A percentile compares a stretch with the other conserved stretches of the same genome.
These are phyloP conservation scores for Thymelicus lineola DNA, from an alignment of 2,888 invertebrate species.

Conservation along the genomic window DNA sequence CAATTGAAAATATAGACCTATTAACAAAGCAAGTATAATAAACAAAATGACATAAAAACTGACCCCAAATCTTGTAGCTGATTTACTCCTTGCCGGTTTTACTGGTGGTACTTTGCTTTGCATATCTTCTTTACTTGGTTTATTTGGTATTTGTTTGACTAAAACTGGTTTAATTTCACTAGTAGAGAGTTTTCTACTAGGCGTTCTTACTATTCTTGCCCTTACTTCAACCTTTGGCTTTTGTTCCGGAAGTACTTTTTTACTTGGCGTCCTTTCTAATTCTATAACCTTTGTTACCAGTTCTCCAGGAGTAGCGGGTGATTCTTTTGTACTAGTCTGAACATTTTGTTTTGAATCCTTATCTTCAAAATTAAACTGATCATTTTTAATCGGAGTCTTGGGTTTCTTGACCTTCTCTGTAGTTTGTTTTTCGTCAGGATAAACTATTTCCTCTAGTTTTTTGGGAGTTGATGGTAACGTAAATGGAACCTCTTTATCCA, in stretches of 20 bases:
- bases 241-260: slow-evolving; percentile 66
- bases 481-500: slow-evolving; percentile 64
- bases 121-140: slow-evolving; percentile 62
- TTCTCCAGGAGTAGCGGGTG: slow-evolving; percentile 61
- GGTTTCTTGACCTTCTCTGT: slow-evolving; percentile 53
- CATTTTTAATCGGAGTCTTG: slow-evolving; percentile 62
- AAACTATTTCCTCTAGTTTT: slow-evolving; percentile 68
- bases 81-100: slow-evolving; percentile 81
- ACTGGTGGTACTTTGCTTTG: slow-evolving; percentile 71
- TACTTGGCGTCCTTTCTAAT: slow-evolving; percentile 77
- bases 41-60: slow-evolving; percentile 75
- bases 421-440: slow-evolving; percentile 63
- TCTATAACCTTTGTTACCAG: slow-evolving; percentile 78
- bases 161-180: slow-evolving; percentile 63
- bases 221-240: slow-evolving; percentile 74
- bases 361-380: slow-evolving; percentile 67
- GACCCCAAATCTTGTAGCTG: slow-evolving; percentile 80
- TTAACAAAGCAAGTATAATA: slow-evolving; percentile 73
- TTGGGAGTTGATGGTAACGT: slow-evolving; percentile 67
- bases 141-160: slow-evolving; percentile 54
- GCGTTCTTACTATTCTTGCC: slow-evolving; percentile 76
- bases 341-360: slow-evolving; percentile 53
- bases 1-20: slow-evolving; percentile 72
- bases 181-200: slow-evolving; percentile 67
- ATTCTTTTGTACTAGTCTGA: slow-evolving; percentile 56